phyloP scores from a whole-genome alignment of 2,888 invertebrate genomes.

The Synanthedon myopaeformis region DNA sequence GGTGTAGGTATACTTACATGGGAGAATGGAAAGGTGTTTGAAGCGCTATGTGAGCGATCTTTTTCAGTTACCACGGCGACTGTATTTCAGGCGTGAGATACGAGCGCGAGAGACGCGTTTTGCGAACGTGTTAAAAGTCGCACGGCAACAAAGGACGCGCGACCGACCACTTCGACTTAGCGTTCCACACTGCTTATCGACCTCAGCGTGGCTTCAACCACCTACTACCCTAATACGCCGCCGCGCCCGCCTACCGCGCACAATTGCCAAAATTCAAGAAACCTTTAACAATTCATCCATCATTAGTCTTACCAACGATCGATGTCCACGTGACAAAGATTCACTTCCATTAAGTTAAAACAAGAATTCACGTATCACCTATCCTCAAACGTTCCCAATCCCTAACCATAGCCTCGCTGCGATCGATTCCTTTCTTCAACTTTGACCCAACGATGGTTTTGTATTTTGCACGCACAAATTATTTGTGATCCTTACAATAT shows the following conservation, averaged over 20 bases:
- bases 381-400: no score
- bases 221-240: slow-evolving; percentile 32
- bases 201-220: slow-evolving; percentile 33
- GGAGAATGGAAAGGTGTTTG: not conserved
- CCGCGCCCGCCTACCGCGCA: slow-evolving; percentile 45
- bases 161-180: slow-evolving; percentile 27
- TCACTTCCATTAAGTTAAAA: not conserved
- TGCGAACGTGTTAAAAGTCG: slow-evolving; percentile 14
- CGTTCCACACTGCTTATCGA: slow-evolving; percentile 56
- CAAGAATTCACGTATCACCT: no score
- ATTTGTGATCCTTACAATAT: no score
- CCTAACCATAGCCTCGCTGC: no score
- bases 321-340: not conserved
- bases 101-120: slow-evolving; percentile 12
- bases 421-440: no score
- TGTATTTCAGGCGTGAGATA: slow-evolving; percentile 7
- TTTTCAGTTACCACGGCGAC: not conserved
- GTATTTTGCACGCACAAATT: no score
- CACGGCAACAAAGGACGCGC: slow-evolving; percentile 15
- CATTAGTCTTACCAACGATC: slow-evolving; percentile 28
- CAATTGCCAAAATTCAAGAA: slow-evolving; percentile 50
- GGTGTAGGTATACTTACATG: not conserved
- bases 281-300: slow-evolving; percentile 55
- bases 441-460: no score
- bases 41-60: not conserved